phyloP scores from a whole-genome alignment of 2,113 vertebrate species.

The Oreocharis arfaki region DNA sequence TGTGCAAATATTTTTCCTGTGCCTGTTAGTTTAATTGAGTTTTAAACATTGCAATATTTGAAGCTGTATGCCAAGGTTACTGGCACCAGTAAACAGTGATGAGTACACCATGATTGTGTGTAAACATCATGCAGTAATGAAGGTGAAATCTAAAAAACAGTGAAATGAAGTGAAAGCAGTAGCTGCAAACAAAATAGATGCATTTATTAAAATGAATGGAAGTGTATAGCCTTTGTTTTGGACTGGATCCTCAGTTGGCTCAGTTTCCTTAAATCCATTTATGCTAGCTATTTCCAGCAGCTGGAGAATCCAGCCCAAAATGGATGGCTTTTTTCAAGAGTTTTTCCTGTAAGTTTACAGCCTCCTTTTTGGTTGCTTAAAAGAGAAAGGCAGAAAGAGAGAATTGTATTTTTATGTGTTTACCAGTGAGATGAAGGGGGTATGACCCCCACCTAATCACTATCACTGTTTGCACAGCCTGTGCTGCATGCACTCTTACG shows the following conservation, averaged over 20 bases:
- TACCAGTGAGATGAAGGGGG: background rate
- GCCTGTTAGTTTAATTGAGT: background rate
- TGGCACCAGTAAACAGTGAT: background rate
- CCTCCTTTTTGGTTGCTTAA: background rate
- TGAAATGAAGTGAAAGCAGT: background rate
- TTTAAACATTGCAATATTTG: background rate
- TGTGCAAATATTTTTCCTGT: background rate
- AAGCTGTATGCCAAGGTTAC: conserved; percentile 18
- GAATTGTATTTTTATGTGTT: background rate
- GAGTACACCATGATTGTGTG: background rate
- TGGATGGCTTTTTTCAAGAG: background rate
- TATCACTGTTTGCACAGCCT: background rate
- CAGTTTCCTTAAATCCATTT: background rate
- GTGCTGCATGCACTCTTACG: background rate
- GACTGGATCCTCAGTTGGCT: background rate
- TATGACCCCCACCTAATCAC: background rate
- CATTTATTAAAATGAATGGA: background rate
- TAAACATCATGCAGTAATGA: background rate
- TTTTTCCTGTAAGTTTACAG: background rate
- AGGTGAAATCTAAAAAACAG: conserved; percentile 16
- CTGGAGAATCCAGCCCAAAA: background rate
- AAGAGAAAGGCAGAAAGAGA: background rate
- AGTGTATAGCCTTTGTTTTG: background rate
- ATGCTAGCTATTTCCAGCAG: background rate
- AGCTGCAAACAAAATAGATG: background rate